These are phyloP conservation scores for Stictocephala bisonia DNA, from an alignment of 2,888 invertebrate genomes.

Conservation along the genomic window DNA sequence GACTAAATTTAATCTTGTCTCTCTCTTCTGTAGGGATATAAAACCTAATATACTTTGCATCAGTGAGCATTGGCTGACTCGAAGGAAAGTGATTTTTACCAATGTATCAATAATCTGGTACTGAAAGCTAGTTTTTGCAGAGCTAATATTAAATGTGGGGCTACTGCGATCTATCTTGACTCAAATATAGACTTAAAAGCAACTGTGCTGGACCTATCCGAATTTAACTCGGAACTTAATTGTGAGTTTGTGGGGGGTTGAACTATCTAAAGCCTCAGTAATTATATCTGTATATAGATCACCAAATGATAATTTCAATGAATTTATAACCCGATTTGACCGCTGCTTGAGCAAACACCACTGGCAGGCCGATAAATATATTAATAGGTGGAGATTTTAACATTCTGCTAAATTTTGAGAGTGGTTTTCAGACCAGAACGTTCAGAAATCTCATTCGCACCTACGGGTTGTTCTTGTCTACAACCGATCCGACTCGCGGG, in stretches of 20 bases:
- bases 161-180: neutral
- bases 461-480: neutral
- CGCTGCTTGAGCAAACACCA: too few species aligned
- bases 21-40: neutral
- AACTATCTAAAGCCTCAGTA: too few species aligned
- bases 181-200: neutral
- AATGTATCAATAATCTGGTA: neutral
- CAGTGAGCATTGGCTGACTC: neutral
- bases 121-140: neutral
- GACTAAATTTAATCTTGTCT: slow-evolving; percentile 7
- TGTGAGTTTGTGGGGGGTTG: too few species aligned
- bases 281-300: too few species aligned
- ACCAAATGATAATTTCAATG: too few species aligned
- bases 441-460: neutral
- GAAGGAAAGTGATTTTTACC: too few species aligned
- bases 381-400: too few species aligned
- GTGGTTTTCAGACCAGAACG: too few species aligned
- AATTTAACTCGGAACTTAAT: neutral
- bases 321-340: too few species aligned
- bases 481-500: neutral
- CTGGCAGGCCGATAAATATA: too few species aligned
- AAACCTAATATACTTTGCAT: neutral
- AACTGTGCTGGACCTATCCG: neutral
- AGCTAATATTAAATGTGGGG: neutral
- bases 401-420: too few species aligned